Evolutionary conservation across 1,140 invertebrate genomes (phyloP).

Genomic region (Chlorops oryzae): DNA sequence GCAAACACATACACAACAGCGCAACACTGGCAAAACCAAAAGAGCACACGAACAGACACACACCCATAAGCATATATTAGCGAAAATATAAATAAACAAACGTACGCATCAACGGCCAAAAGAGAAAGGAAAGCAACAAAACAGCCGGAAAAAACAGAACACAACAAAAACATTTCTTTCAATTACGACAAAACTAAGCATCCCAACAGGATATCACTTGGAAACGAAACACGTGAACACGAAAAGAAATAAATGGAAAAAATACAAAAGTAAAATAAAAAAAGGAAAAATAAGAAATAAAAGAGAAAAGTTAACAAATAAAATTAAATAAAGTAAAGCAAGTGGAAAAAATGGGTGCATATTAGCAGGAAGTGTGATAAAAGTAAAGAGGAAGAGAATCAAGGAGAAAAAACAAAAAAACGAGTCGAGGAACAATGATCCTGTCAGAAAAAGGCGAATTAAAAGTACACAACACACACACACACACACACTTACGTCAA

Average conservation of each 20-base stretch:
- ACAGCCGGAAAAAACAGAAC: not conserved
- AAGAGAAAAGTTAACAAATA: not conserved
- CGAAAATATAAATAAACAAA: not conserved
- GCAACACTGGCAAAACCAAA: not conserved
- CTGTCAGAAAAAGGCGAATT: no score
- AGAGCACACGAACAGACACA: not conserved
- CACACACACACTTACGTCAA: no score
- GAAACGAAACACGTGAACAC: not conserved
- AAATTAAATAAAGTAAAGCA: not conserved
- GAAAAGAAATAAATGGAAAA: not conserved
- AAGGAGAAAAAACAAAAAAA: no score
- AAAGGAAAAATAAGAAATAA: not conserved
- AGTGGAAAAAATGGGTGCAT: not conserved
- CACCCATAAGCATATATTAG: not conserved
- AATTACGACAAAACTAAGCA: not conserved
- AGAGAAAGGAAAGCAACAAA: not conserved
- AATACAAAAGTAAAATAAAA: not conserved
- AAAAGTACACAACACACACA: no score
- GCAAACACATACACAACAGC: not conserved
- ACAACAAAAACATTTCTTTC: not conserved
- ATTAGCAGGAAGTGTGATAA: not conserved
- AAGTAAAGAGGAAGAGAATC: not conserved
- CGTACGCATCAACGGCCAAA: not conserved
- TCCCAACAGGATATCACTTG: not conserved
- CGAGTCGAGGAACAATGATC: no score